Evolutionary conservation across 2,797 vertebrate species (phyloP), one percentile per base, ranked within the genome.

Genomic region (Bradypus variegatus): DNA sequence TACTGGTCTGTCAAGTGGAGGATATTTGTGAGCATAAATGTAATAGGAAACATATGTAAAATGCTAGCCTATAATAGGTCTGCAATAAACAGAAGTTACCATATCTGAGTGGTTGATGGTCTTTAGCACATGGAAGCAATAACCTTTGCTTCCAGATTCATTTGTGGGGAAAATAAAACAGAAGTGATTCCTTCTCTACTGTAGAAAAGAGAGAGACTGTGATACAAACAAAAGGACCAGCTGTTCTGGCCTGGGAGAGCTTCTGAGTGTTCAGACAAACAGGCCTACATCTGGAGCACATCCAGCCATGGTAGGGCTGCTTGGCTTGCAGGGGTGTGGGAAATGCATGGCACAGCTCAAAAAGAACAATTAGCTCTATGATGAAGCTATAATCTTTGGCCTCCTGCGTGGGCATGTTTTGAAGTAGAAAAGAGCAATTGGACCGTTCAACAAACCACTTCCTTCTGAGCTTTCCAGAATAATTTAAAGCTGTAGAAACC

Each of bases 121-220:
- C 79, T 94, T 93, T 78, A 87, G 92, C 90, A 87, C 45, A 67
- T 82, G 79, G 83, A 90, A 93, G 41, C 86, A 94, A 82, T 93
- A 84, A 89, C 50, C 31, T 92, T 88, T 86, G 91, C 85, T 90
- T 90, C 76, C 58, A 90, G 72, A 81, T 70, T 62, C 69, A 81
- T 93, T 73, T 38, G 6, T 13, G 6, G 15, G 65, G 18, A 76
- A 93, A 82, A 75, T 83, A 88, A 94, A 90, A 67, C 69, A 81
- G 72, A 90, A 93, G 25, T 58, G 69, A 94, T 79, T 82, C 31
- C 48, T 89, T 94, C 65, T 89, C 12, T 89, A 21, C 78, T 69
- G 33, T 33, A 72, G 53, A 62, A 53, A 36, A 50, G 48, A 41
- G 23, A 78, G 10, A 75, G 48, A 38, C 70, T 82, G 14, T 82